Base-by-base conservation (phyloP, 2,113 vertebrate species). In the Lonchura striata region DNA sequence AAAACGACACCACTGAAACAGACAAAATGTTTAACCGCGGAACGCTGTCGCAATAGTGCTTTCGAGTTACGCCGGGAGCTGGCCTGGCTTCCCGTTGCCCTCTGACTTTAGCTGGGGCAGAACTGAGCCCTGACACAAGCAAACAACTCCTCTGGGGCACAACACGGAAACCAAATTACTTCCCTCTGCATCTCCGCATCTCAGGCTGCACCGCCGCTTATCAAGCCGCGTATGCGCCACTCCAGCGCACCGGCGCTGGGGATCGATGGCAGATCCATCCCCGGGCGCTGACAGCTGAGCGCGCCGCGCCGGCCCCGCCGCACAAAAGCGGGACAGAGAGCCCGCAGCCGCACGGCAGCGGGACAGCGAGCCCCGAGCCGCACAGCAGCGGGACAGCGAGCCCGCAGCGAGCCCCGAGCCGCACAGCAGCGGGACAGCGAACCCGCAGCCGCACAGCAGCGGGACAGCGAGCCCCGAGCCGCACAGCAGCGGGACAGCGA, bases 211-310 rank as follows among this genome's bases (percentile, higher is more conserved):
- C 23, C 30, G 33, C 30, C 44, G 64, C 72, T 25, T 11, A 52
- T 5, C 13, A 9, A 74, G 44, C 21, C n/a, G 14, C 5, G 1
- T 3, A 0, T 82, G 46, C 42, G 82, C 84, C 61, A 7, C 87
- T 70, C 64, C 79, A 93, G 92, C 92, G 71, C 20, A 47, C 4
- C 21, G 20, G 75, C 76, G 39, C 63, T 1, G 24, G 78, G 76
- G 33, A 92, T 85, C 87, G 5, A 77, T 86, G 44, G 71, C 82
- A 3, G 79, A 95, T 97, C 94, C 79, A 89, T 89, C 60, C 56
- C 86, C 1, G 1, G 15, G 31, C 44, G 8, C 30, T 59, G 63
- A n/a, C 89, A 21, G 3, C n/a, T 8, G 30, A 7, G 84, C 23
- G 82, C 74, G 53, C 5, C 46, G n/a, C 6, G 72, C 61, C 25